A percentile compares a stretch with the other conserved stretches of the same genome.
phyloP scores from a whole-genome alignment of 1,140 invertebrate species.

The Ceratoteleas bidentatus region DNA sequence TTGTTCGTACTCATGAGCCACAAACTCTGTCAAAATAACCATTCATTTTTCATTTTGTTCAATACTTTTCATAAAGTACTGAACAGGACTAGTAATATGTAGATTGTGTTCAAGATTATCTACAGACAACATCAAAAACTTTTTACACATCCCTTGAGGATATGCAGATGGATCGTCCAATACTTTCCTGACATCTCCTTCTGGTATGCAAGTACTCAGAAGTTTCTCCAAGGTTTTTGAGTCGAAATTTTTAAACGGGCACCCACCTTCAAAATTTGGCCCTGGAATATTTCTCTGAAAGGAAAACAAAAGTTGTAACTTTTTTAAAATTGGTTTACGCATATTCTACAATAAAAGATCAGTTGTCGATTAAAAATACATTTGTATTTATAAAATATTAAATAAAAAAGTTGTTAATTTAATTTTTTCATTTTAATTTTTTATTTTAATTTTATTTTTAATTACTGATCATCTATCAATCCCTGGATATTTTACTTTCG shows the following conservation, averaged over 20 bases:
- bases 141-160: slow-evolving; percentile 70
- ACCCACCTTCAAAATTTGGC: slow-evolving; percentile 83
- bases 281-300: slow-evolving; percentile 74
- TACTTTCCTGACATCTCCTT: slow-evolving; percentile 62
- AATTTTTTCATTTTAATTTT: not conserved
- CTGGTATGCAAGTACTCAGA: slow-evolving; percentile 73
- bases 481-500: too few relatives aligned
- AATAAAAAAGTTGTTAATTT: slow-evolving; percentile 9
- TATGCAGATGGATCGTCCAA: slow-evolving; percentile 44
- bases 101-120: slow-evolving; percentile 57
- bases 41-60: too few relatives aligned
- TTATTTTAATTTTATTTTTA: not conserved
- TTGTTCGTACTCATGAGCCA: too few relatives aligned
- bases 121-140: slow-evolving; percentile 66
- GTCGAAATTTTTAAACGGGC: slow-evolving; percentile 84
- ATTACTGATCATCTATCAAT: too few relatives aligned
- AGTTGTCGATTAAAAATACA: too few relatives aligned
- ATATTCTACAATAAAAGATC: too few relatives aligned
- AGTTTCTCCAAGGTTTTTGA: slow-evolving; percentile 76
- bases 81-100: slow-evolving; percentile 70
- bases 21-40: too few relatives aligned
- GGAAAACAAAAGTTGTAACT: too few relatives aligned
- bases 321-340: too few relatives aligned
- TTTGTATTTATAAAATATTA: slow-evolving; percentile 30
- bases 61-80: slow-evolving; percentile 71